Percentiles rank a stretch among this genome's conserved stretches.
Conservation (phyloP, 1,140 invertebrate genomes). For the Brachionus sp. region DNA sequence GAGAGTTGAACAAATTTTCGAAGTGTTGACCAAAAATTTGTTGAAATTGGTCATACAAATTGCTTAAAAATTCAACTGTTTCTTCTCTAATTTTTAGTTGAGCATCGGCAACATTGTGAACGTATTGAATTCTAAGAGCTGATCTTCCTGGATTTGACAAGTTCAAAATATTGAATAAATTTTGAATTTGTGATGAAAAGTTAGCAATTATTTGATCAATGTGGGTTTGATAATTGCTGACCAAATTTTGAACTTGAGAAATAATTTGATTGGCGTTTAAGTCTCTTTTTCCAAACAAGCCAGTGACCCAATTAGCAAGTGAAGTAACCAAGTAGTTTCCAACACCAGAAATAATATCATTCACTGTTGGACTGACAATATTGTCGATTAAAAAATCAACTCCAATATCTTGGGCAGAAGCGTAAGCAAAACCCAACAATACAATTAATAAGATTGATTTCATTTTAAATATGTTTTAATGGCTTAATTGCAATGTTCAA, state of each 20-base stretch:
- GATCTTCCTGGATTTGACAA: neutral
- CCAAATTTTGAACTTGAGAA: constrained; percentile 10
- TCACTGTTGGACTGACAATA: constrained; percentile 1
- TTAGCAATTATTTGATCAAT: neutral
- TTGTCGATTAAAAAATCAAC: constrained; percentile 12
- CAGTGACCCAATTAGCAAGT: neutral
- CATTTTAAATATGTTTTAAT: neutral
- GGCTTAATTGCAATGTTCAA: neutral
- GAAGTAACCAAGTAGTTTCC: neutral
- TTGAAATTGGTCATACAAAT: neutral
- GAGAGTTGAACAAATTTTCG: neutral
- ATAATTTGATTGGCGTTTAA: neutral
- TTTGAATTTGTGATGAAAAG: neutral
- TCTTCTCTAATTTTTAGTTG: constrained; percentile 18
- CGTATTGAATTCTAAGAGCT: neutral
- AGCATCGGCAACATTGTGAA: neutral
- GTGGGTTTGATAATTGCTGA: neutral
- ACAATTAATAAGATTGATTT: constrained; percentile 13
- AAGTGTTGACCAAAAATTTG: constrained; percentile 16
- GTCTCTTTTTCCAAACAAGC: constrained; percentile 33
- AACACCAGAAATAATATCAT: neutral
- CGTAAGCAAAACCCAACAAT: neutral
- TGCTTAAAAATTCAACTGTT: neutral
- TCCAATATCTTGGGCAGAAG: neutral
- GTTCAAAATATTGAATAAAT: constrained; percentile 27